Evolutionary conservation across 2,113 vertebrate species (phyloP).

Genomic region (Siniperca chuatsi): DNA sequence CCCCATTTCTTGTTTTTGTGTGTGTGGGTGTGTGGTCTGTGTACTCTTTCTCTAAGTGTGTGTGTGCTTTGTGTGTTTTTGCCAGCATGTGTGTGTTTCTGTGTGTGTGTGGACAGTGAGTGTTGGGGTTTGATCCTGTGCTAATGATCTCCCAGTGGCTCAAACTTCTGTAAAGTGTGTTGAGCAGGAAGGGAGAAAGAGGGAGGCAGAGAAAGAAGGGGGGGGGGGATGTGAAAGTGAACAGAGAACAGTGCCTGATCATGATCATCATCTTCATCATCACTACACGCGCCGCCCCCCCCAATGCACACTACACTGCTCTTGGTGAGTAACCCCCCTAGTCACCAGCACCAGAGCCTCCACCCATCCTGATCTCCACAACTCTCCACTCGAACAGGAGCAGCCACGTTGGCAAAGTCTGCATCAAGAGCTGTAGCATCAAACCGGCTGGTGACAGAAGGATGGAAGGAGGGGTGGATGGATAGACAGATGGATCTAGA

Average conservation of each 20-base stretch:
- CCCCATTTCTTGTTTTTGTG: constrained; percentile 57
- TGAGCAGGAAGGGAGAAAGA: constrained; percentile 54
- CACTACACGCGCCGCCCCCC: not conserved
- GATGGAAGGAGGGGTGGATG: constrained; percentile 60
- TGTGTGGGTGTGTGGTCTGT: constrained; percentile 35
- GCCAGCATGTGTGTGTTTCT: constrained; percentile 5
- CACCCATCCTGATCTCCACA: constrained; percentile 2
- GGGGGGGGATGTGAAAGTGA: constrained; percentile 20
- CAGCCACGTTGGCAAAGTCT: constrained; percentile 33
- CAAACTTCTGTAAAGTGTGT: constrained; percentile 73
- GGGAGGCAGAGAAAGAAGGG: constrained; percentile 13
- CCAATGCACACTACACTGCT: not conserved
- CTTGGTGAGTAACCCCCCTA: constrained; percentile 5
- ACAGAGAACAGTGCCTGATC: constrained; percentile 41
- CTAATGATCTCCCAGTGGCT: constrained; percentile 83
- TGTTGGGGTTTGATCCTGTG: constrained; percentile 76
- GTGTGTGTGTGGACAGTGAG: constrained; percentile 58
- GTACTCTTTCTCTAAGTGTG: constrained; percentile 24
- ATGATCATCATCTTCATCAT: constrained; percentile 38
- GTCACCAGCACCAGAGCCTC: constrained; percentile 3
- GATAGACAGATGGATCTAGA: constrained; percentile 67
- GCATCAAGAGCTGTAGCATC: constrained; percentile 44
- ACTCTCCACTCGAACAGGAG: constrained; percentile 27
- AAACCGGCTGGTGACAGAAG: constrained; percentile 63
- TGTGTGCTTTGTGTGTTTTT: constrained; percentile 20